Evolutionary conservation across 2,888 invertebrate genomes (phyloP).

Genomic region (Eupithecia abbreviata): DNA sequence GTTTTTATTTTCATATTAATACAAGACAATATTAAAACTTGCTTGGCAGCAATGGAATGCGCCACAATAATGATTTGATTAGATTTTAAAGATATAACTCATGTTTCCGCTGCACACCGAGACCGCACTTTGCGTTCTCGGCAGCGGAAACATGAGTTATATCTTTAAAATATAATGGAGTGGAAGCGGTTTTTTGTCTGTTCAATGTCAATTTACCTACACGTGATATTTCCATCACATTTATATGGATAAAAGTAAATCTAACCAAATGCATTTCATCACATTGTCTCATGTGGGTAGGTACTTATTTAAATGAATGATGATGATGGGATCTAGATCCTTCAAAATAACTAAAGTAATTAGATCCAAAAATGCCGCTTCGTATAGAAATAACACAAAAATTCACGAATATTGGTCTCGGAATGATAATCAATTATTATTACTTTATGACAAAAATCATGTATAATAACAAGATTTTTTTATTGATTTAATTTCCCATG

Average conservation of each 20-base stretch:
- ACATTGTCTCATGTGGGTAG: neutral
- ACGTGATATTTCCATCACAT: neutral
- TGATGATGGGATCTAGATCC: neutral
- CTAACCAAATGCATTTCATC: neutral
- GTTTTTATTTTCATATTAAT: constrained; percentile 23
- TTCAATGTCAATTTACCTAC: neutral
- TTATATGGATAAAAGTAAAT: neutral
- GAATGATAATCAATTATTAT: neutral
- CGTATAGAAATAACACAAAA: neutral
- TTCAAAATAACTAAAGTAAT: neutral
- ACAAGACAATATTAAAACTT: neutral
- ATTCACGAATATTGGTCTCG: neutral
- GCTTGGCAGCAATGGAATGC: constrained; percentile 9
- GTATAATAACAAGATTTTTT: too few species aligned
- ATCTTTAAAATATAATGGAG: too few species aligned
- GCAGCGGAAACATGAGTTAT: neutral
- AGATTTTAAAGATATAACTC: neutral
- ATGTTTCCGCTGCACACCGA: too few species aligned
- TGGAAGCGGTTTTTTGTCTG: neutral
- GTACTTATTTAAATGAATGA: neutral
- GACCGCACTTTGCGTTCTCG: neutral
- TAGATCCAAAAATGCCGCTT: neutral
- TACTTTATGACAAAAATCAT: too few species aligned
- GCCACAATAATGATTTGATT: neutral
- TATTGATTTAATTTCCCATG: too few species aligned